These are phyloP conservation scores for Doris montereyensis DNA, from an alignment of 2,888 invertebrate species.

Conservation along the genomic window DNA sequence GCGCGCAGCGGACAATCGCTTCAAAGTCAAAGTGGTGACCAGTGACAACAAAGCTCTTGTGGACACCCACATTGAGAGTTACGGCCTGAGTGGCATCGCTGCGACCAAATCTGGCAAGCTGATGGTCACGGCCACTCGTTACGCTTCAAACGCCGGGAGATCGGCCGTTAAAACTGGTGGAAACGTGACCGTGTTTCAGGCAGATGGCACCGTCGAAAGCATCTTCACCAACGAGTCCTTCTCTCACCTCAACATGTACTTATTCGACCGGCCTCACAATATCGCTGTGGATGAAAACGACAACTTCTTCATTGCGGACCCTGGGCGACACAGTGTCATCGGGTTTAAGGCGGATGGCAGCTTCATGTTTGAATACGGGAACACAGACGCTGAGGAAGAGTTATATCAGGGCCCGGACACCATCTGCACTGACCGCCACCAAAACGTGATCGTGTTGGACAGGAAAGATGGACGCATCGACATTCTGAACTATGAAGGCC, in stretches of 20 bases:
- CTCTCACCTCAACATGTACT: conserved; percentile 50
- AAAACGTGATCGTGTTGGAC: conserved; percentile 61
- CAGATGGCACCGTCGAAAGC: conserved; percentile 51
- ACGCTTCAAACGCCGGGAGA: conserved; percentile 55
- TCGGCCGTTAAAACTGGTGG: conserved; percentile 61
- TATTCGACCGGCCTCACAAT: conserved; percentile 61
- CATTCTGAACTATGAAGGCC: conserved; percentile 55
- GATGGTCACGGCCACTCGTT: conserved; percentile 60
- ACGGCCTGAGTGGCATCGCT: conserved; percentile 60
- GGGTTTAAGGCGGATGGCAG: conserved; percentile 56
- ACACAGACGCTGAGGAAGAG: conserved; percentile 58
- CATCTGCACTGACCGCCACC: conserved; percentile 55
- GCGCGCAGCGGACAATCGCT: conserved; percentile 63
- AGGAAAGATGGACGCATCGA: conserved; percentile 60
- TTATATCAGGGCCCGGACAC: conserved; percentile 62
- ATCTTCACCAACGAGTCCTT: conserved; percentile 63
- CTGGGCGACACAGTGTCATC: conserved; percentile 58
- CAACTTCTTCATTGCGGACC: conserved; percentile 59
- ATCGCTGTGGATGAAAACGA: conserved; percentile 52
- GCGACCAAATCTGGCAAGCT: conserved; percentile 55
- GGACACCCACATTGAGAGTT: conserved; percentile 61
- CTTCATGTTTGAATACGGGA: conserved; percentile 61
- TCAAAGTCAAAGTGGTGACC: conserved; percentile 61
- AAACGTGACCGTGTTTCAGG: conserved; percentile 59
- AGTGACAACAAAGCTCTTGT: conserved; percentile 56